phyloP scores from a whole-genome alignment of 2,888 invertebrate genomes.

The Encarsia formosa region DNA sequence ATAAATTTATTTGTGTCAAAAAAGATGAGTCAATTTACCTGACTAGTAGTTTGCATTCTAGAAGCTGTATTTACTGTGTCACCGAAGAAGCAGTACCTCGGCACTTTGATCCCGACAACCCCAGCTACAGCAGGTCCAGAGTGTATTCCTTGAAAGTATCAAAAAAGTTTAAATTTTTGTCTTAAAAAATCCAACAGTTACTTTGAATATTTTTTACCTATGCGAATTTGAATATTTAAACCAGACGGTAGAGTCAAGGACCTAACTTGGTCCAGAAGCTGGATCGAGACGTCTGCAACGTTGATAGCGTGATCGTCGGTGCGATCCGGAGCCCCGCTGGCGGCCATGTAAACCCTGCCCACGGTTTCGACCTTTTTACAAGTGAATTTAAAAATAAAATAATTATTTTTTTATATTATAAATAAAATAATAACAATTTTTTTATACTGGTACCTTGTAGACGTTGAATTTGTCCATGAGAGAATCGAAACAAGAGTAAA shows the following conservation, averaged over 20 bases:
- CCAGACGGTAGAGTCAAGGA: constrained; percentile 61
- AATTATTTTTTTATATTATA: neutral
- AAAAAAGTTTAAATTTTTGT: neutral
- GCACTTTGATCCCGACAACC: constrained; percentile 79
- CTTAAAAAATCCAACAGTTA: neutral
- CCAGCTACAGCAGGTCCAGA: constrained; percentile 86
- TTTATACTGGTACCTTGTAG: constrained; percentile 65
- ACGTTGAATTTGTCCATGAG: constrained; percentile 80
- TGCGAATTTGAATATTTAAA: constrained; percentile 60
- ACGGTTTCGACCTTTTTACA: constrained; percentile 96
- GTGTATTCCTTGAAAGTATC: constrained; percentile 63
- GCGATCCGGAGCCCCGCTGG: constrained; percentile 81
- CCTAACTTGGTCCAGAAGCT: constrained; percentile 67
- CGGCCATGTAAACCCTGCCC: constrained; percentile 89
- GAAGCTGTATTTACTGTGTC: constrained; percentile 90
- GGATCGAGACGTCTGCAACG: constrained; percentile 74
- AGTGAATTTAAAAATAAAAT: too few relatives aligned
- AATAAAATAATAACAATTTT: neutral
- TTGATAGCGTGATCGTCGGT: constrained; percentile 70
- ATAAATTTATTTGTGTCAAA: too few relatives aligned
- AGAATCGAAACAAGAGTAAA: constrained; percentile 80
- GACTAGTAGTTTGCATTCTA: constrained; percentile 74
- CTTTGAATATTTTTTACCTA: constrained; percentile 51
- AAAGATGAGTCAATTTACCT: constrained; percentile 53
- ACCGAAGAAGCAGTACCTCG: constrained; percentile 84